Percentiles rank a stretch among this genome's conserved stretches.
Conservation (phyloP, 1,140 invertebrate genomes). For the Cydia splendana region DNA sequence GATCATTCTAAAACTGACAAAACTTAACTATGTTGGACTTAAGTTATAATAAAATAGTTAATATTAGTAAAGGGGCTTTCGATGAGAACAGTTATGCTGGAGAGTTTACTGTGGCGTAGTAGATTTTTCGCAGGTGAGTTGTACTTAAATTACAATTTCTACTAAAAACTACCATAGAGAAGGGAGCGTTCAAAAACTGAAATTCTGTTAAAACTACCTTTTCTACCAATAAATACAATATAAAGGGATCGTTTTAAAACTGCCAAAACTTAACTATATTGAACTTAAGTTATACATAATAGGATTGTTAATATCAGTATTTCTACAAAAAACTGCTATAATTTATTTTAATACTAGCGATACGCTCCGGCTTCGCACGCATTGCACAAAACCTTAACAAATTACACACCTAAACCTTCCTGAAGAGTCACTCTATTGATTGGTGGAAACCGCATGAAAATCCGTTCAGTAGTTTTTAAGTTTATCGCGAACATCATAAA, state of each 20-base stretch:
- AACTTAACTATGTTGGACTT: conserved; percentile 93
- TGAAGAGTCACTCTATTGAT: too few species aligned
- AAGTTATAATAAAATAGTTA: conserved; percentile 88
- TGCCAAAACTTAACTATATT: conserved; percentile 93
- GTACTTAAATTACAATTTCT: background rate
- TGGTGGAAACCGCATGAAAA: too few species aligned
- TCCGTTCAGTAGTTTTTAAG: too few species aligned
- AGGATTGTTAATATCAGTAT: conserved; percentile 83
- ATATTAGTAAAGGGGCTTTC: conserved; percentile 87
- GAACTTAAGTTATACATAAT: conserved; percentile 93
- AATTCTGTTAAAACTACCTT: too few species aligned
- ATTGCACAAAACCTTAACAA: too few species aligned
- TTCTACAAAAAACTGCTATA: too few species aligned
- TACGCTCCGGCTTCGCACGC: too few species aligned
- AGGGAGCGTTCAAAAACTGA: too few species aligned
- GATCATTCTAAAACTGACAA: conserved; percentile 91
- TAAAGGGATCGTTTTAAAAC: conserved; percentile 89
- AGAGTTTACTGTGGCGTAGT: conserved; percentile 86
- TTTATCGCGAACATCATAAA: too few species aligned
- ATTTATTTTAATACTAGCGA: too few species aligned
- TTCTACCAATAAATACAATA: conserved; percentile 77
- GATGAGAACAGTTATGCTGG: conserved; percentile 90
- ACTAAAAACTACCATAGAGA: too few species aligned
- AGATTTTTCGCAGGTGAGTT: conserved; percentile 85
- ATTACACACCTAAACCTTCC: too few species aligned